Base-by-base conservation (phyloP, 2,797 vertebrate genomes). In the Psittacula echo region DNA sequence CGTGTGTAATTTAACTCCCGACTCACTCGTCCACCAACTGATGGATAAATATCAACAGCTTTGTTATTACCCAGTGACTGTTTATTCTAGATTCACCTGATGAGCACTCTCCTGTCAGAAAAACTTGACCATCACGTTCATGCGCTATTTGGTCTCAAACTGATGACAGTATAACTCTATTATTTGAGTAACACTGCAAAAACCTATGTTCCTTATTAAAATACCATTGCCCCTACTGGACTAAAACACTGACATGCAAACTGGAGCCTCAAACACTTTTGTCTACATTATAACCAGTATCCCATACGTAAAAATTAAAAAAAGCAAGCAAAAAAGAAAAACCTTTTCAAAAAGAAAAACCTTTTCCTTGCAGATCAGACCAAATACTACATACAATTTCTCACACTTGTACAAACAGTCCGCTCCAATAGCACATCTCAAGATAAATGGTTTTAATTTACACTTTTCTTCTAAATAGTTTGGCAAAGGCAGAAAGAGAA, bases 11-110 rank as follows among this genome's bases (percentile, higher is more conserved):
- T 99, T 96, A 99, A 98, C 96, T 99, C 99, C 97, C 97, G 99
- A 97, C 99, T 99, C 89, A 99, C 99, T 97, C 99, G 98, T 94
- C 99, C 99, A 87, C 99, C 99, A 97, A 99, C 99, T 99, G 96
- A 92, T 93, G 87, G 95, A 95, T 91, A 95, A 96, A 97, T 82
- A 95, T 73, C 32, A 89, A 97, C 37, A 96, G 68, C 68, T 94
- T 94, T 87, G 45, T 17, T 17, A 64, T 98, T 89, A 98, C 92
- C 76, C 64, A 94, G 29, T 80, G 70, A 47, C 62, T 85, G 71
- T 41, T 75, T 61, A 79, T 39, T 65, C 47, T 78, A 61, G 22
- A 77, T 53, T 82, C 37, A 21, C 10, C 4, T 21, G n/a, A 65
- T 58, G 22, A 82, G 53, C 75, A 17, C 64, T 27, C 44, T 60